Base-by-base conservation (phyloP, 2,888 invertebrate species). In the Stenichneumon culpator region DNA sequence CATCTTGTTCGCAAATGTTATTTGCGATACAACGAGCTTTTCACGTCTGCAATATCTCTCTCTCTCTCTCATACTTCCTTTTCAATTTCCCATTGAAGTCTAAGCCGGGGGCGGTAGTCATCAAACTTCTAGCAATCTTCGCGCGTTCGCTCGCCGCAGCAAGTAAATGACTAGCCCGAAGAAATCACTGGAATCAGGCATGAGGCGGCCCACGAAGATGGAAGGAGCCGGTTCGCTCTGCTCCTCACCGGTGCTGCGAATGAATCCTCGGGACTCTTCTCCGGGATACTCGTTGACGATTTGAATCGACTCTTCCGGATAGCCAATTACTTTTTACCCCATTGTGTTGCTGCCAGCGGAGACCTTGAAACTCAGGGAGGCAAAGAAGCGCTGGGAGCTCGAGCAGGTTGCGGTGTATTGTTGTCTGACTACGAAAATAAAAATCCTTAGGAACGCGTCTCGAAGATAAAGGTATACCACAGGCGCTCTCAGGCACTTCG, bases 181-280 rank as follows among this genome's bases (percentile, higher is more conserved):
- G 79, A 50, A 85, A 79, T 85, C 75, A 85, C 82, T 82, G 54
- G 82, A 82, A 82, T 85, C 85, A 82, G 39, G 69, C 16, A 50
- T 39, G 22, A 50, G 32, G 7, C 39, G 50, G 19, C 65, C n/a
- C 50, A 32, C 52, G 54, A 44, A 72, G 65, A 83, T 25, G 22
- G 52, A 39, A 60, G 16, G 73, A 60, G 44, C 68, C 57, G 44
- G 67, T 79, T 79, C 63, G 67, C 54, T 57, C 68, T 57, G n/a
- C 19, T 19, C 67, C 19, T 11, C 9, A 2, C 22, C 39, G 36
- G 3, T 39, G 28, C 22, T 22, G 50, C 63, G 22, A 19, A 47
- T 16, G 22, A 50, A 47, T 65, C 57, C 25, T 19, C 22, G 16
- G 44, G 73, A 54, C 32, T 50, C 57, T 50, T 57, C 52, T 52